Conservation (phyloP, 2,113 vertebrate genomes). For the Galeopterus variegatus region DNA sequence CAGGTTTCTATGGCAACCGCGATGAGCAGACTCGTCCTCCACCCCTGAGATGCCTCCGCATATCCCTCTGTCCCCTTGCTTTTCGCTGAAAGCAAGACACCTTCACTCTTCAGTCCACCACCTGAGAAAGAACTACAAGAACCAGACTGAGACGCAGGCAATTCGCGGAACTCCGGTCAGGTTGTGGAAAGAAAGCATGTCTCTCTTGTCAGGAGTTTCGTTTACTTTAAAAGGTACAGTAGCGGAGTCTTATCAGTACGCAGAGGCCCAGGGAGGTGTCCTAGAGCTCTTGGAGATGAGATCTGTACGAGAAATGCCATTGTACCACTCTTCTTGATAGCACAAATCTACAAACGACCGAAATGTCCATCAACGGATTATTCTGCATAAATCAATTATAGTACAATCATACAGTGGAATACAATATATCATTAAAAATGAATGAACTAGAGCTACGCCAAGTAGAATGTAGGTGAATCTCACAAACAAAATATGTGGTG, state of each 20-base stretch:
- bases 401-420: not conserved
- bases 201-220: not conserved
- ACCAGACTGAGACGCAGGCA: not conserved
- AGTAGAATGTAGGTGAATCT: not conserved
- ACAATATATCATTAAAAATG: not conserved
- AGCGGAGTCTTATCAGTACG: not conserved
- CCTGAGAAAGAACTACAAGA: not conserved
- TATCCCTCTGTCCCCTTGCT: too few species aligned
- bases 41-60: not conserved
- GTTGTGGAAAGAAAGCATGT: not conserved
- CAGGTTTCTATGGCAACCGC: slow-evolving; percentile 26
- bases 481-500: not conserved
- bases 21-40: not conserved
- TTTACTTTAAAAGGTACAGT: not conserved
- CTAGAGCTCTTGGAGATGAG: not conserved
- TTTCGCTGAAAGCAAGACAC: not conserved
- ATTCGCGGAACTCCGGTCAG: not conserved
- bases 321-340: not conserved
- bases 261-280: not conserved
- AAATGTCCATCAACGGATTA: not conserved
- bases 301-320: too few species aligned
- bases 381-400: slow-evolving; percentile 7
- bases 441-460: not conserved
- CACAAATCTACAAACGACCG: not conserved
- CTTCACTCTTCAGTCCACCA: not conserved